Base-by-base conservation (phyloP, 2,888 invertebrate genomes). In the Cosmia trapezina region DNA sequence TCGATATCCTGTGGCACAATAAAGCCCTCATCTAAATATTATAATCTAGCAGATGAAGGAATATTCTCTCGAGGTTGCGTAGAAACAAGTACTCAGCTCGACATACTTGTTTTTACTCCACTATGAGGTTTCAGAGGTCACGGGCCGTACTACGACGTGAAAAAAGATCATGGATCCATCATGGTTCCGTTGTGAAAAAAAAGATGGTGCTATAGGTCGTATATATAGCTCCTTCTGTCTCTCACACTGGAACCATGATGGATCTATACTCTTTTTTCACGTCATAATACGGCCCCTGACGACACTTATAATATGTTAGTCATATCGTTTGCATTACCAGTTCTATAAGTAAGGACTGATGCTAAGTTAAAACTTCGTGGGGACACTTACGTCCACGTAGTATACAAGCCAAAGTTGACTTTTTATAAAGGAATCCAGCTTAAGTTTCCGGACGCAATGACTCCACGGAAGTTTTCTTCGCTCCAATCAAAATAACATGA, bases 11-110 rank as follows among this genome's bases (percentile, higher is more conserved):
- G 22, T 63, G 49, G 45, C 45, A 61, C 47, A 65, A 53, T 74
- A 64, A 63, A 71, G 14, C 59, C n/a, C 9, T 19, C 22, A 73
- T 64, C 47, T 56, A 56, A 76, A 57, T 76, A 76, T 73, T 43
- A 41, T 41, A 37, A 51, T 53, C 28, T 41, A 47, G 33, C 19
- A 47, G 11, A 75, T 51, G 43, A 22, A 33, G 33, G 33, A 59
- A 45, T 54, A n/a, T 72, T 63, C 62, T 53, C 62, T 59, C 22
- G 22, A 17, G 41, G 11, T 53, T 41, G 11, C 14, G 2, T 33
- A 22, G 2, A 19, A 45, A 57, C 51, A 22, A 19, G 19, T 33
- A 14, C 19, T 8, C 49, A 61, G 0, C 11, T 19, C 9, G 7
- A 53, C 12, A 54, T 37, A 37, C 12, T 49, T 6, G 14, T 56